phyloP scores from a whole-genome alignment of 2,888 invertebrate genomes.

The Candidula unifasciata region DNA sequence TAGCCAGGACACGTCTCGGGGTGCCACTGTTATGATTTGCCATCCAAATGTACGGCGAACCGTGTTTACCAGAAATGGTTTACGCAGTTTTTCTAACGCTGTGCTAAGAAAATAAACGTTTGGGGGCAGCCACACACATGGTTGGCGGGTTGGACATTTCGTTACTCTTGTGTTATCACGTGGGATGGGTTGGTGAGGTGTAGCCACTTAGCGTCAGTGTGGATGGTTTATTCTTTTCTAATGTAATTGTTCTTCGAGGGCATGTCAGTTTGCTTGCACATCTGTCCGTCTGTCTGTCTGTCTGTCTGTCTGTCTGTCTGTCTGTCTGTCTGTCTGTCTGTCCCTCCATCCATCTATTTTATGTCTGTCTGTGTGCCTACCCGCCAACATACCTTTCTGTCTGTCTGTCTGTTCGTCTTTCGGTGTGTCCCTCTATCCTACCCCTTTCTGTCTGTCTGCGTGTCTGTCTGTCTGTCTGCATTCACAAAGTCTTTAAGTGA shows the following conservation, averaged over 20 bases:
- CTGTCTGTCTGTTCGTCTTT: no score
- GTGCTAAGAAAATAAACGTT: constrained; percentile 18
- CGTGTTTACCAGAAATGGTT: constrained; percentile 34
- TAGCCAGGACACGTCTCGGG: constrained; percentile 1
- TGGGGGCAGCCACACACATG: constrained; percentile 25
- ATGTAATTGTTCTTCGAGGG: no score
- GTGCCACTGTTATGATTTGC: constrained; percentile 36
- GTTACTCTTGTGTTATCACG: not conserved
- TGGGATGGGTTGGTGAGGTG: no score
- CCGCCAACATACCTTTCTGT: no score
- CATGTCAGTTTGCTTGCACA: no score
- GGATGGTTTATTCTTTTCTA: no score
- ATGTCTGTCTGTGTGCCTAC: not conserved
- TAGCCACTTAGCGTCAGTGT: no score
- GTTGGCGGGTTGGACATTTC: not conserved
- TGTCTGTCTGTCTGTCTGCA: not conserved
- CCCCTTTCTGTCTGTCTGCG: no score
- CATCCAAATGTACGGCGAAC: constrained; percentile 32
- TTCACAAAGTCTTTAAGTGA: no score
- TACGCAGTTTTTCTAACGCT: constrained; percentile 26
- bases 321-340: not conserved
- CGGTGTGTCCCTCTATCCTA: no score
- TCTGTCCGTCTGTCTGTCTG: no score
- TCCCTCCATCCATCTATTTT: no score
- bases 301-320: not conserved